phyloP scores from a whole-genome alignment of 2,888 invertebrate genomes.

The Nyleta sp. region DNA sequence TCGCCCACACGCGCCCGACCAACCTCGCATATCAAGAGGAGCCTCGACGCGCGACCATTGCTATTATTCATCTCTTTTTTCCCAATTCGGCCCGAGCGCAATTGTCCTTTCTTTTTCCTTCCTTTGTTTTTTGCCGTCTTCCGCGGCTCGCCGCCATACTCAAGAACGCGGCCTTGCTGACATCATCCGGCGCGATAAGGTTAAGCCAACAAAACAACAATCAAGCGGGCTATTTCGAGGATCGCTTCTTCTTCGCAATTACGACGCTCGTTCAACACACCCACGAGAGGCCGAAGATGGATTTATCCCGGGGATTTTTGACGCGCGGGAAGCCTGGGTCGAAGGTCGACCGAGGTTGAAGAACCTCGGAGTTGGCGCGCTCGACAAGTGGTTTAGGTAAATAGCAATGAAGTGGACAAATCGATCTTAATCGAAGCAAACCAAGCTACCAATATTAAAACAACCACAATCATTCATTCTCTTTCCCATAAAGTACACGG shows the following conservation, averaged over 20 bases:
- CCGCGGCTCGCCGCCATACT: constrained; percentile 29
- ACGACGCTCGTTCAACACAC: constrained; percentile 15
- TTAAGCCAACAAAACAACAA: constrained; percentile 17
- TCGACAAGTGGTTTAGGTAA: constrained; percentile 7
- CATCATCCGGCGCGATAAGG: constrained; percentile 54
- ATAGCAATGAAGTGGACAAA: neutral
- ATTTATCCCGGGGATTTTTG: constrained; percentile 7
- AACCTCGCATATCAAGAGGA: constrained; percentile 37
- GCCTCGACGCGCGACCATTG: constrained; percentile 27
- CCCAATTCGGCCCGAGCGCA: neutral
- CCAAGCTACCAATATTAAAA: too few relatives aligned
- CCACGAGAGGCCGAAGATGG: constrained; percentile 10
- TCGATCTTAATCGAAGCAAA: neutral
- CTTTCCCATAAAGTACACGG: too few relatives aligned
- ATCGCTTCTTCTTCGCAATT: constrained; percentile 32
- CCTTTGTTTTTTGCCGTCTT: constrained; percentile 8
- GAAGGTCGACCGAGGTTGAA: constrained; percentile 18
- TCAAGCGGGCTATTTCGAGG: constrained; percentile 11
- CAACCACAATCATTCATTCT: too few relatives aligned
- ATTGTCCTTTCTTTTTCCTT: neutral
- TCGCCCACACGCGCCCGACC: constrained; percentile 48
- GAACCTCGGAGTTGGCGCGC: neutral
- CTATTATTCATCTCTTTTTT: constrained; percentile 44
- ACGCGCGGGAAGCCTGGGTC: constrained; percentile 15
- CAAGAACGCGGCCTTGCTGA: constrained; percentile 55